These are phyloP conservation scores for Sebastes melanostomus DNA, from an alignment of 2,797 vertebrate genomes.

Conservation along the genomic window DNA sequence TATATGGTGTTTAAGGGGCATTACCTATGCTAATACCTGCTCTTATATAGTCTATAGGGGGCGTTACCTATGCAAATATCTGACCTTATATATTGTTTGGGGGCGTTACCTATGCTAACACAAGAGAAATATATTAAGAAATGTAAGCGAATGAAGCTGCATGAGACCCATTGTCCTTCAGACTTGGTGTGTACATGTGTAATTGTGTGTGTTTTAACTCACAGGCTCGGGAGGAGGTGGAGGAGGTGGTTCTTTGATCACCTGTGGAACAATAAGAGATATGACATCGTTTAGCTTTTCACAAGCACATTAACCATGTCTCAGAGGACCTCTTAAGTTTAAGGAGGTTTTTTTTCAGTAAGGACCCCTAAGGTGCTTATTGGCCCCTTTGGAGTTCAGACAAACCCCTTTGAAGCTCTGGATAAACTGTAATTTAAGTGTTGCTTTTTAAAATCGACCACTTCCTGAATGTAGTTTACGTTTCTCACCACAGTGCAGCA, in stretches of 20 bases:
- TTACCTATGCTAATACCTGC: no score
- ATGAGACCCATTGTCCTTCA: background rate
- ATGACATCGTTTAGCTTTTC: background rate
- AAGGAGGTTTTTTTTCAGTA: background rate
- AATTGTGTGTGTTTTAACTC: conserved; percentile 67
- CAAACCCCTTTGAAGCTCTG: background rate
- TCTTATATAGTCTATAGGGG: no score
- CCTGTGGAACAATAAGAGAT: conserved; percentile 73
- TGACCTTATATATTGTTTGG: no score
- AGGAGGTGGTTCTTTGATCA: conserved; percentile 90
- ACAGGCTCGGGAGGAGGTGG: conserved; percentile 90
- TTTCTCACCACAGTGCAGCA: conserved; percentile 87
- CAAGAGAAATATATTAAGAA: no score
- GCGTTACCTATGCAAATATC: no score
- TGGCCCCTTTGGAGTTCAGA: background rate
- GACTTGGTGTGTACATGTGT: background rate
- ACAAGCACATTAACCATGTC: conserved; percentile 6
- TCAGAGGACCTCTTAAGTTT: background rate
- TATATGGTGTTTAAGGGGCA: no score
- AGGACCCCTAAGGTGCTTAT: background rate
- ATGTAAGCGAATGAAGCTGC: no score
- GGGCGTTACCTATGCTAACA: no score
- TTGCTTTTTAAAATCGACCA: background rate
- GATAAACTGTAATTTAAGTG: conserved; percentile 3
- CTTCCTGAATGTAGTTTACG: background rate